These are phyloP conservation scores for Melanogrammus aeglefinus DNA, from an alignment of 2,797 vertebrate genomes.

Conservation along the genomic window DNA sequence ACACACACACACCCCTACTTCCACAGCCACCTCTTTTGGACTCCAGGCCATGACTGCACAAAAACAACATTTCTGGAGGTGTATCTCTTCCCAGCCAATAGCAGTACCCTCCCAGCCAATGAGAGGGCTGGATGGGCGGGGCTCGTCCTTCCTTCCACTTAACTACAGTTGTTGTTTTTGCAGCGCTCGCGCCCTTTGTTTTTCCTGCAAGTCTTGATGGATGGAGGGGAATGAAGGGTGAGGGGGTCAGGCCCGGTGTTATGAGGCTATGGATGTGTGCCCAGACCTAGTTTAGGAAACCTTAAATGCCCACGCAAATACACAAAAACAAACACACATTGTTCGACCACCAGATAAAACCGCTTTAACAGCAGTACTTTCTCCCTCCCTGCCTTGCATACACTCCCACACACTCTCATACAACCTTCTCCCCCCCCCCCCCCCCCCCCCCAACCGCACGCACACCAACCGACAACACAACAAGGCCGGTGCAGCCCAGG, in stretches of 20 bases:
- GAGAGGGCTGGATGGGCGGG: constrained; percentile 19
- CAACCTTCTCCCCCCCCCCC: background rate
- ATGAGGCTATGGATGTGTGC: background rate
- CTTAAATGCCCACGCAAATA: background rate
- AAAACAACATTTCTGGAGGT: constrained; percentile 81
- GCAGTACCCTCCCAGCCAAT: constrained; percentile 62
- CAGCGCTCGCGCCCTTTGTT: background rate
- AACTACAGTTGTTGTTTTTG: background rate
- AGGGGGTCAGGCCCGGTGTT: background rate
- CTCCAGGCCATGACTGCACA: constrained; percentile 47
- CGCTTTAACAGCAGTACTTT: constrained; percentile 27
- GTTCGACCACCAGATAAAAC: constrained; percentile 1
- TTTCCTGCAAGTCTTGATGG: background rate
- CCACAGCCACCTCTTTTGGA: constrained; percentile 31
- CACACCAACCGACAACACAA: constrained; percentile 1
- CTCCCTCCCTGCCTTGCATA: constrained; percentile 5
- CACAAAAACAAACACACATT: background rate
- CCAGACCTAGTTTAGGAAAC: background rate
- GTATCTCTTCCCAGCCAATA: constrained; percentile 79
- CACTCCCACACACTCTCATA: background rate
- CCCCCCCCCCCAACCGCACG: no score
- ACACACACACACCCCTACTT: constrained; percentile 8
- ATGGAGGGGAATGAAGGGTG: background rate
- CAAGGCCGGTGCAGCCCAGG: background rate
- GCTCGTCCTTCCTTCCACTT: background rate